Base-by-base conservation (phyloP, 2,888 invertebrate genomes). In the Chromoteleia sp. region DNA sequence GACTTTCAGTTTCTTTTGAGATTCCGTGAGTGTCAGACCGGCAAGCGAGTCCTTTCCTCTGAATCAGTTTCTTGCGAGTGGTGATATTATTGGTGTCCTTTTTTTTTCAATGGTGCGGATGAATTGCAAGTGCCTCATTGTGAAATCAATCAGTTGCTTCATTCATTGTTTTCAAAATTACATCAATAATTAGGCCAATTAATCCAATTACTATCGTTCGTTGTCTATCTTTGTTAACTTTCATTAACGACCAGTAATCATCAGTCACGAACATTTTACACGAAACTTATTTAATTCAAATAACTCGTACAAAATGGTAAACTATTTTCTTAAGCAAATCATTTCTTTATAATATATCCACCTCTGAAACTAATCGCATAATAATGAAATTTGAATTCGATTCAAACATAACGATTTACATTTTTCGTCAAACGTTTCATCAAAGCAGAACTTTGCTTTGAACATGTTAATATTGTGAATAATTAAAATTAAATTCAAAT, bases 1-100 rank as follows among this genome's bases (percentile, higher is more conserved):
- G 86, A 89, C 90, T 90, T 90, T 90, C 90, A 90, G 90, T 90
- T 90, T 90, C 90, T 88, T 90, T 90, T 88, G 87, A 86, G 86
- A 84, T 85, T 83, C 85, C 89, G 88, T 78, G 87, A 87, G 88
- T 87, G 87, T 84, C 86, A 83, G 87, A 87, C 85, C 87, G 85
- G 84, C 48, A 82, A 83, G 80, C 83, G 86, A 87, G 85, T 87
- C 86, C 86, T 88, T 86, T 81, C 70, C 54, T 58, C 61, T 36
- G 41, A 58, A 68, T 45, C 61, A 12, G 68, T 68, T 74, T 56
- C 41, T 63, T 33, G 2, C 58, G n/a, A 56, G 65, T 65, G 39
- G 30, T 58, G 56, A 36, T 43, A 0, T 29, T 19, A 48, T 25
- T 39, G 71, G 52, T 61, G 71, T 30, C 25, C 68, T 45, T 59